Evolutionary conservation across 2,797 vertebrate species (phyloP).

Genomic region (Scarus forsteni): DNA sequence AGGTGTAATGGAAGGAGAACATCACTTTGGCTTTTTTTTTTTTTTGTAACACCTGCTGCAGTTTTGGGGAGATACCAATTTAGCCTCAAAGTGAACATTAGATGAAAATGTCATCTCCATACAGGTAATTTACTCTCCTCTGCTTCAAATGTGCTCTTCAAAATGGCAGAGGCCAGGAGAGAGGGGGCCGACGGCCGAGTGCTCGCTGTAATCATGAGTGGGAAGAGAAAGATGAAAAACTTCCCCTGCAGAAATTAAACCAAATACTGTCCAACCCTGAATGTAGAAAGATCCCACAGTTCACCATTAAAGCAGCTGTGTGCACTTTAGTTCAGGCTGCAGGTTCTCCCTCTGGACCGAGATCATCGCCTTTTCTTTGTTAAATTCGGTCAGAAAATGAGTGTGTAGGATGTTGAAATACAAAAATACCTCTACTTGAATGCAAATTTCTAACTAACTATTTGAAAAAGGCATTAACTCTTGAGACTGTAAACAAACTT

Average conservation of each 20-base stretch:
- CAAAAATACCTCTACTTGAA: no score
- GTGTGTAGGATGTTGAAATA: no score
- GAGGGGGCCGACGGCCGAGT: constrained; percentile 27
- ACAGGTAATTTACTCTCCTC: constrained; percentile 71
- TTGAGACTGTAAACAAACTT: no score
- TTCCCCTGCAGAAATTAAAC: constrained; percentile 7
- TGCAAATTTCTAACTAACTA: no score
- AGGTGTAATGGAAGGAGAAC: constrained; percentile 53
- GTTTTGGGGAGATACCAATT: constrained; percentile 63
- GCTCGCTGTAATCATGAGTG: constrained; percentile 19
- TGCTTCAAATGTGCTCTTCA: constrained; percentile 59
- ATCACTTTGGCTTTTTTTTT: constrained; percentile 34
- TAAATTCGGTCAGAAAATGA: no score
- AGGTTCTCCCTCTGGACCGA: neutral
- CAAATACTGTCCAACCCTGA: neutral
- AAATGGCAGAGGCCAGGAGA: constrained; percentile 62
- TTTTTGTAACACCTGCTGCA: constrained; percentile 25
- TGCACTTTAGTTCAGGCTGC: neutral
- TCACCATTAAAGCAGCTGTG: neutral
- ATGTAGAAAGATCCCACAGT: neutral
- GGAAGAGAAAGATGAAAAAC: constrained; percentile 21
- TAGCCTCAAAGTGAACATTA: constrained; percentile 75
- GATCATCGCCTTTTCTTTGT: no score
- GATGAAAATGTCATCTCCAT: constrained; percentile 78
- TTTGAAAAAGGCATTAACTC: no score